These are phyloP conservation scores for Thermophis baileyi DNA, from an alignment of 2,113 vertebrate genomes.

Conservation along the genomic window DNA sequence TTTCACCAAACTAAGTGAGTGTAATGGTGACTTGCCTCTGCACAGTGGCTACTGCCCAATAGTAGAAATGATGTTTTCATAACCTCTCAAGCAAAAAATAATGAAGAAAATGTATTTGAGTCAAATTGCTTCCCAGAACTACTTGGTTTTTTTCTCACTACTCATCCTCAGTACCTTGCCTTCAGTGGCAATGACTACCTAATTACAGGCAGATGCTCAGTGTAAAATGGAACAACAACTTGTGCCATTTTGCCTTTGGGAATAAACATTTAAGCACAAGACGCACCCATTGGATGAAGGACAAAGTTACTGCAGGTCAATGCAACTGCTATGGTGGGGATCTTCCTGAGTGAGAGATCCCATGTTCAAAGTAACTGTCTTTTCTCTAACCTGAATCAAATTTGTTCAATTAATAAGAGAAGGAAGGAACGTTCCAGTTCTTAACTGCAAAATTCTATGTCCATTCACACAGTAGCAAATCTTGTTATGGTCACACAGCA, in stretches of 20 bases:
- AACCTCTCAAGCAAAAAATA: neutral
- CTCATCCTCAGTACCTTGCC: neutral
- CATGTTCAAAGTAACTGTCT: neutral
- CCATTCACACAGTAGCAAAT: neutral
- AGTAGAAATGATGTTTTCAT: neutral
- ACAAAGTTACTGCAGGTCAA: neutral
- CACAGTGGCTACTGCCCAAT: neutral
- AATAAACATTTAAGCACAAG: neutral
- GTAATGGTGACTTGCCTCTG: neutral
- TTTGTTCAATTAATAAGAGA: neutral
- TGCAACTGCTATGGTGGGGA: neutral
- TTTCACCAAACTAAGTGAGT: neutral
- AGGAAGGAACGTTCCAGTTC: neutral
- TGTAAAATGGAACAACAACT: neutral
- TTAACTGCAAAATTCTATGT: neutral
- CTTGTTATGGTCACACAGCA: neutral
- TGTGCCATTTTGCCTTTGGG: neutral
- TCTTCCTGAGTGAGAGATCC: neutral
- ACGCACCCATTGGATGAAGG: neutral
- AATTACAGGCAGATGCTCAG: neutral
- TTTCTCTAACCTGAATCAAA: neutral
- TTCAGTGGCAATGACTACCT: neutral
- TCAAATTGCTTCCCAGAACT: neutral
- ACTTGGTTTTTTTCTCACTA: neutral
- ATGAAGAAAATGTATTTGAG: neutral